Base-by-base conservation (phyloP, 2,888 invertebrate genomes). In the Acholoe squamosa region DNA sequence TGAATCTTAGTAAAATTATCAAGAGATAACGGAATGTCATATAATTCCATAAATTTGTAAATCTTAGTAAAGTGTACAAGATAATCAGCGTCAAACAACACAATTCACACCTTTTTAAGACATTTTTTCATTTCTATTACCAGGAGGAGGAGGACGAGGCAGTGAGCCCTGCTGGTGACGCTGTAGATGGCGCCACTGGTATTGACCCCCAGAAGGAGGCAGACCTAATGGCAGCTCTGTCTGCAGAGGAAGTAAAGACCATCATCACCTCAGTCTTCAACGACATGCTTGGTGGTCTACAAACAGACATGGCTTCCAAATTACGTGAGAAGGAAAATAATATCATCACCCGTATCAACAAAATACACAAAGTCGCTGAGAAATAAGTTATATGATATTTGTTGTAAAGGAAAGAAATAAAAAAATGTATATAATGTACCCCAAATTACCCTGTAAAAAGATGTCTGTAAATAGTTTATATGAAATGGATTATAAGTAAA, bases 301-400 rank as follows among this genome's bases (percentile, higher is more conserved):
- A 95, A 95, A 92, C 89, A 89, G 94, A 95, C 7, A 91, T 95
- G 52, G 94, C 93, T 16, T 54, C 90, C 22, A 95, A 95, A 92
- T 92, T 95, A 25, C 91, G 93, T 92, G 93, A 94, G 43, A 94
- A 94, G 91, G 95, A 95, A 92, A 94, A 93, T 67, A 92, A 93
- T 51, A 92, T 95, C 22, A 93, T 95, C 28, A 92, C 93, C 14
- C 92, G 93, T 90, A 95, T 95, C 84, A 95, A 95, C 92, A 95
- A 95, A 92, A 93, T 95, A 56, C 94, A 95, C 88, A 93, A 93
- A 92, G 93, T 94, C 19, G 54, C 86, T 12, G 52, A 86, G 54
- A 52, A 86, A 86, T 86, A 31, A 76, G 43, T 7, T 3, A 3
- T 10, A 10, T 43, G 43, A 43, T 43, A 43, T 10, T 43, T 43